These are phyloP conservation scores for Orcinus orca DNA, from an alignment of 2,113 vertebrate species.

Conservation along the genomic window DNA sequence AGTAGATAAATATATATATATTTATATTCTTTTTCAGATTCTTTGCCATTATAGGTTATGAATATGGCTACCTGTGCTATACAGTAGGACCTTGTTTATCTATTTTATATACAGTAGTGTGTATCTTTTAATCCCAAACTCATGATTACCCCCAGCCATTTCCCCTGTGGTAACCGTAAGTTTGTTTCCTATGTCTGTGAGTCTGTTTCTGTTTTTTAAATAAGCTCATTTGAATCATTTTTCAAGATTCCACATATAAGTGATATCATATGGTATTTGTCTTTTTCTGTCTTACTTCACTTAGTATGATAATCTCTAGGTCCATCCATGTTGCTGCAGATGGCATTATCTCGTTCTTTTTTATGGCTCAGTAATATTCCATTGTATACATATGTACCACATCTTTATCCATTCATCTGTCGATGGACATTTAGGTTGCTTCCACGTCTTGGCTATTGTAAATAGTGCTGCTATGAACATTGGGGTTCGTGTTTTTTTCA, in stretches of 20 bases:
- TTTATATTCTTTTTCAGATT: too few species aligned
- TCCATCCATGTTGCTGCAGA: neutral
- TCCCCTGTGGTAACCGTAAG: neutral
- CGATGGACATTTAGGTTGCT: neutral
- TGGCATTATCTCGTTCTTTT: neutral
- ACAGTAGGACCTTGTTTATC: too few species aligned
- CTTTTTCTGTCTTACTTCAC: neutral
- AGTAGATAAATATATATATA: too few species aligned
- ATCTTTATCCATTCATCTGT: neutral
- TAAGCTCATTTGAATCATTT: neutral
- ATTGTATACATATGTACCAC: neutral
- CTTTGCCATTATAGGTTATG: too few species aligned
- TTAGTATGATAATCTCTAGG: too few species aligned
- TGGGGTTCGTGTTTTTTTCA: neutral
- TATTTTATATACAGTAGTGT: too few species aligned
- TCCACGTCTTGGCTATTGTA: neutral
- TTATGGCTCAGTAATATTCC: neutral
- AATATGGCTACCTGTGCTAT: too few species aligned
- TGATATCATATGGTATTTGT: neutral
- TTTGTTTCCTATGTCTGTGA: neutral
- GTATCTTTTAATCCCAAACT: neutral
- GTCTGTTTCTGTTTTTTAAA: neutral
- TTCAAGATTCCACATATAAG: neutral
- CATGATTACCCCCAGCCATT: neutral
- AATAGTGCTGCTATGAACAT: neutral